Conservation (phyloP, 2,113 vertebrate genomes). For the Chionomys nivalis region DNA sequence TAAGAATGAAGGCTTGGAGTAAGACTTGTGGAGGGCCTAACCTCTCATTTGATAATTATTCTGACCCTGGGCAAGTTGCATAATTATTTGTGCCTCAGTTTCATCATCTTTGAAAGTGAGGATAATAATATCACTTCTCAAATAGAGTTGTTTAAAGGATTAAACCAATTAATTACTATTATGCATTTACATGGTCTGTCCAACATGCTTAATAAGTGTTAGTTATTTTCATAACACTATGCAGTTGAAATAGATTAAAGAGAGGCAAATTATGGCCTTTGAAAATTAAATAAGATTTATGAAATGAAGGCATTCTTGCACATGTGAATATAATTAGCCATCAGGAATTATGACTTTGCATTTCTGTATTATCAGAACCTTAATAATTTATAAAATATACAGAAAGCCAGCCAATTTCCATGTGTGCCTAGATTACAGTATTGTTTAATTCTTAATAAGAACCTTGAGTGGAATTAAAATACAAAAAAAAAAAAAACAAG, state of each 20-base stretch:
- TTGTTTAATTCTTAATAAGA: conserved; percentile 48
- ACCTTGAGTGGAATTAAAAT: background rate
- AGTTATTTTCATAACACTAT: conserved; percentile 9
- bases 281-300: conserved; percentile 17
- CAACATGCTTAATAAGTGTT: background rate
- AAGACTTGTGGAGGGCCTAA: background rate
- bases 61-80: background rate
- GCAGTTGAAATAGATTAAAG: conserved; percentile 17
- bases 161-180: conserved; percentile 19
- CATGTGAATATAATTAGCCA: background rate
- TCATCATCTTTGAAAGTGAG: background rate
- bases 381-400: conserved; percentile 6
- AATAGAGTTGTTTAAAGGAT: background rate
- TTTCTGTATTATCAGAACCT: background rate
- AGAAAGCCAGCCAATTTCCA: background rate
- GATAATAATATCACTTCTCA: background rate
- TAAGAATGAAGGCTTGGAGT: background rate
- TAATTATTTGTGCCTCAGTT: background rate
- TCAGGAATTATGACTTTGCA: background rate
- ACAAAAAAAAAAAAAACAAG: conserved; percentile 49
- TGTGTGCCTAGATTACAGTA: background rate
- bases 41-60: background rate
- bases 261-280: background rate
- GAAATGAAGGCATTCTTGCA: background rate
- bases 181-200: background rate